Conservation (phyloP, 2,888 invertebrate species). For the Orthosia gracilis region DNA sequence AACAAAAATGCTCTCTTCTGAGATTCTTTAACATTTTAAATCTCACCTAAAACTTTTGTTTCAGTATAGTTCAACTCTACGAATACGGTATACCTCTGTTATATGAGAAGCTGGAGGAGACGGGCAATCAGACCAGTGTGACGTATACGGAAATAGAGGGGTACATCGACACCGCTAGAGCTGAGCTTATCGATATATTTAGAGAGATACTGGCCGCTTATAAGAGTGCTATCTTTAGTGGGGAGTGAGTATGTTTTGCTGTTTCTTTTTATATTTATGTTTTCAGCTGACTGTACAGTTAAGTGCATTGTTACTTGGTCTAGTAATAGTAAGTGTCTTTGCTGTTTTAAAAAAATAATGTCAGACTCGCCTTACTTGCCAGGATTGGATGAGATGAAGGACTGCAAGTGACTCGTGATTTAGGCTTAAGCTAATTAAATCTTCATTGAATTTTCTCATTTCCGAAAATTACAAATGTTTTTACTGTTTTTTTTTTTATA, state of each 20-base stretch:
- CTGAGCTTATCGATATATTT: slow-evolving; percentile 85
- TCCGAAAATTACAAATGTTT: too few relatives aligned
- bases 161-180: slow-evolving; percentile 87
- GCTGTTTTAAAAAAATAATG: too few relatives aligned
- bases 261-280: neutral
- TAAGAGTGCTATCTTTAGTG: slow-evolving; percentile 83
- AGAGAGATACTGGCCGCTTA: slow-evolving; percentile 84
- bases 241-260: slow-evolving; percentile 80
- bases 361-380: too few relatives aligned
- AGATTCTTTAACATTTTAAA: neutral
- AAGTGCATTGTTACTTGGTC: too few relatives aligned
- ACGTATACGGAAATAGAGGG: slow-evolving; percentile 82
- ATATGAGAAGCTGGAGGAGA: slow-evolving; percentile 91
- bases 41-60: slow-evolving; percentile 67
- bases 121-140: slow-evolving; percentile 82
- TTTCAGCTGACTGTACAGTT: neutral
- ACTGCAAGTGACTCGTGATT: neutral
- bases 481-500: too few relatives aligned
- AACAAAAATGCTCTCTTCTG: too few relatives aligned
- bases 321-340: too few relatives aligned
- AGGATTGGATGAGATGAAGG: neutral
- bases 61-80: slow-evolving; percentile 94
- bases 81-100: slow-evolving; percentile 94
- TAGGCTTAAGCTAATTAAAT: too few relatives aligned
- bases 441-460: too few relatives aligned